Evolutionary conservation across 2,113 vertebrate species (phyloP).

Genomic region (Nycticryphes semicollaris): DNA sequence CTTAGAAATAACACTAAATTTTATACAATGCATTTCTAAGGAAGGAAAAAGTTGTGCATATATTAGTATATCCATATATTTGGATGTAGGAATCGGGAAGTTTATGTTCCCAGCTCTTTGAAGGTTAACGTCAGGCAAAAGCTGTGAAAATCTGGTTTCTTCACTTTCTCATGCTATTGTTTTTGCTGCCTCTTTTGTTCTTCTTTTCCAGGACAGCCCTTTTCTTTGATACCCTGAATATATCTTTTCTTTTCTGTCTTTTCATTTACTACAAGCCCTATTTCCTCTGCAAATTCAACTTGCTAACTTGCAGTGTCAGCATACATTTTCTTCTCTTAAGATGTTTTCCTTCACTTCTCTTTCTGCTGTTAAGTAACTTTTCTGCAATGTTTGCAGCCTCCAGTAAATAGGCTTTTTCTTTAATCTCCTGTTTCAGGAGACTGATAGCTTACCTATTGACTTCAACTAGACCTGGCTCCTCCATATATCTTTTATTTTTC

Average conservation of each 20-base stretch:
- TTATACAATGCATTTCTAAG: not conserved
- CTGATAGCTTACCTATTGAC: not conserved
- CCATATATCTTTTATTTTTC: not conserved
- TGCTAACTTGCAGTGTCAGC: not conserved
- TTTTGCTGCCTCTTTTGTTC: not conserved
- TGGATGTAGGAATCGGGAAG: not conserved
- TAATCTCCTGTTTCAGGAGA: not conserved
- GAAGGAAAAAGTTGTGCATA: too few relatives aligned
- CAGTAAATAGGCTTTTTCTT: not conserved
- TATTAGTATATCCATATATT: not conserved
- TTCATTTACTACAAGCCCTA: not conserved
- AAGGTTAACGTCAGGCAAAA: not conserved
- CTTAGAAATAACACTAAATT: not conserved
- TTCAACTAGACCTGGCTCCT: not conserved
- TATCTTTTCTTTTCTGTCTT: not conserved
- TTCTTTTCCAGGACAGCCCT: not conserved
- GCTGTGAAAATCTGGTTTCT: not conserved
- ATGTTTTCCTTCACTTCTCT: not conserved
- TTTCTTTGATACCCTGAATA: not conserved
- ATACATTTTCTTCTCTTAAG: not conserved
- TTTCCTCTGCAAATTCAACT: not conserved
- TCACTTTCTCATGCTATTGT: not conserved
- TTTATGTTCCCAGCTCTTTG: not conserved
- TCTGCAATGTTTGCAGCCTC: not conserved
- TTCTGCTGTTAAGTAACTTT: not conserved